Evolutionary conservation across 2,888 invertebrate genomes (phyloP), one percentile per base, ranked within the genome.

Genomic region (Archips xylosteana): DNA sequence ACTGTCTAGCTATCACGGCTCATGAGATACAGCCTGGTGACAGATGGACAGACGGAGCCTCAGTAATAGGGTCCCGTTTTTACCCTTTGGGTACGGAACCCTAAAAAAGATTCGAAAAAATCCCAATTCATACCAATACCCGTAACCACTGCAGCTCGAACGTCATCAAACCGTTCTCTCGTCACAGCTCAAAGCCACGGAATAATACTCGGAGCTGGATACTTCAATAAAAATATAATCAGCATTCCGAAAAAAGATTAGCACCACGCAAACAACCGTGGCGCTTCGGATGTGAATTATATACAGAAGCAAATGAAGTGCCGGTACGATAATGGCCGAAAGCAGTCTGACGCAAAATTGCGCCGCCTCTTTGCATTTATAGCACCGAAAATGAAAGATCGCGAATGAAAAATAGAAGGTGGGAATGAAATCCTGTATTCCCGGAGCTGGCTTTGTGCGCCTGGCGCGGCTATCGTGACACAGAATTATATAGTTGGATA

Each of bases 351-450:
- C 80, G 80, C 79, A 77, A 82, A 86, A 88, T 87, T 87, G 86
- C 85, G 83, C 77, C 80, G 82, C 83, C 85, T 84, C 87, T 89
- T 88, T 89, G 89, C 89, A 89, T 90, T 89, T 89, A 88, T 83
- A 88, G 86, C 82, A 87, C 87, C 87, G 83, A 87, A 87, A 89
- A 89, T 88, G 87, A 87, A 89, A 87, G 82, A 86, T 86, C 83
- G 81, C 79, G 80, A 80, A 78, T 79, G 82, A 83, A 84, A 86
- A 87, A 84, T 85, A 81, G 79, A 85, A 84, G 68, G 73, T 79
- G 79, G 76, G 76, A 78, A 78, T 78, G 76, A 59, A 39, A 62
- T 59, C 59, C 60, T 51, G 66, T 23, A 69, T 54, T 51, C 39
- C 15, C 23, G 54, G 65, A 63, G 62, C 49, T 47, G 64, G 74